Conservation (phyloP, 2,113 vertebrate species). For the Dipodomys ordii region DNA sequence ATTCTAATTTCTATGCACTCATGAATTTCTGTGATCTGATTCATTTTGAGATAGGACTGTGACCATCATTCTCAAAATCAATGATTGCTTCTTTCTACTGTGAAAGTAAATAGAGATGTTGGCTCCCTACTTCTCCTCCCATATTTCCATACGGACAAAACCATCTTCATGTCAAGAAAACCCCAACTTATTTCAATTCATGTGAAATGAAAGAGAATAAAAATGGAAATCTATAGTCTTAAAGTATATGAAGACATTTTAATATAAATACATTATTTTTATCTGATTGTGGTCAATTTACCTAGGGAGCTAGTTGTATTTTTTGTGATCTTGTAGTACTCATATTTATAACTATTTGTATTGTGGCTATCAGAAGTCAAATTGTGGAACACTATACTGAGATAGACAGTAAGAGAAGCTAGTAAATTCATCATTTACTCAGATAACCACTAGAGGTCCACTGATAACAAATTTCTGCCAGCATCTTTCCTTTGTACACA, state of each 20-base stretch:
- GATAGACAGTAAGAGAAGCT: background rate
- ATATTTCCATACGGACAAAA: conserved; percentile 12
- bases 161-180: background rate
- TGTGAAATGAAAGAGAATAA: background rate
- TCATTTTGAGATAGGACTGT: background rate
- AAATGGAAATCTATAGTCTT: background rate
- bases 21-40: background rate
- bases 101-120: background rate
- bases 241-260: background rate
- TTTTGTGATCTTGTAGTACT: background rate
- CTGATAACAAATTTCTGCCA: conserved; percentile 84
- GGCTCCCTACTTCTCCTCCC: background rate
- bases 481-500: conserved; percentile 74
- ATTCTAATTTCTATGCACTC: background rate
- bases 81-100: conserved; percentile 33
- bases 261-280: background rate
- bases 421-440: conserved; percentile 79
- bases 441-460: conserved; percentile 90
- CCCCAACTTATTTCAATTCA: background rate
- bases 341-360: background rate
- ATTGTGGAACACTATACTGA: background rate
- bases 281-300: background rate
- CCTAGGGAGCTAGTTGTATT: background rate
- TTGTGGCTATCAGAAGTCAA: background rate
- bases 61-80: background rate